Base-by-base conservation (phyloP, 1,140 invertebrate species). In the Antheraea mylitta region DNA sequence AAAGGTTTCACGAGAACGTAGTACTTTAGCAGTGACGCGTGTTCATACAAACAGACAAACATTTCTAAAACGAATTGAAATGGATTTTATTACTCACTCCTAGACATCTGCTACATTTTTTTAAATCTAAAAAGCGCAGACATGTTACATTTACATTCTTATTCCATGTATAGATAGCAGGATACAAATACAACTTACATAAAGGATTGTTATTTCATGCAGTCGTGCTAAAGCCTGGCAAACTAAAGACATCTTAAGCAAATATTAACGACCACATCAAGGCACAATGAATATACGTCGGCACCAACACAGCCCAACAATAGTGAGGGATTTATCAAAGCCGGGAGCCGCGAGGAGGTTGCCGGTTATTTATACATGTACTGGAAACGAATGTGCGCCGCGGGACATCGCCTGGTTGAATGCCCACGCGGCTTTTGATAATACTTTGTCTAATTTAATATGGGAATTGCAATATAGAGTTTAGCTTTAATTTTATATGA, bases 321-420 rank as follows among this genome's bases (percentile, higher is more conserved):
- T 69, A 67, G 71, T 73, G 71, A 79, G 67, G 75, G 76, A 81
- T 83, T 80, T 83, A 83, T 83, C 81, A 82, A 79, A 78, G 79
- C 80, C 80, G 70, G 80, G 75, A 81, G 79, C 79, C 64, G 70
- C 71, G 70, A 79, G 71, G 68, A 76, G 68, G 78, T 76, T 67
- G 65, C 73, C 42, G 58, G 71, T 82, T 78, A 79, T 82, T 80
- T 82, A 78, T 77, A 67, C 67, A 37, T 63, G 63, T 42, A 65
- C 60, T 22, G 64, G 69, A 70, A 74, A 76, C 79, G 77, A 75
- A 78, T 79, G 79, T 64, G 67, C 82, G 69, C 80, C 64, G 80
- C 80, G 74, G 80, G 82, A 77, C 73, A 72, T 72, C 73, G 67
- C 68, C 16, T 13, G 16, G 45, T 16, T 53, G 45, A 68, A 65